Conservation (phyloP, 2,797 vertebrate genomes). For the Uromys caudimaculatus region DNA sequence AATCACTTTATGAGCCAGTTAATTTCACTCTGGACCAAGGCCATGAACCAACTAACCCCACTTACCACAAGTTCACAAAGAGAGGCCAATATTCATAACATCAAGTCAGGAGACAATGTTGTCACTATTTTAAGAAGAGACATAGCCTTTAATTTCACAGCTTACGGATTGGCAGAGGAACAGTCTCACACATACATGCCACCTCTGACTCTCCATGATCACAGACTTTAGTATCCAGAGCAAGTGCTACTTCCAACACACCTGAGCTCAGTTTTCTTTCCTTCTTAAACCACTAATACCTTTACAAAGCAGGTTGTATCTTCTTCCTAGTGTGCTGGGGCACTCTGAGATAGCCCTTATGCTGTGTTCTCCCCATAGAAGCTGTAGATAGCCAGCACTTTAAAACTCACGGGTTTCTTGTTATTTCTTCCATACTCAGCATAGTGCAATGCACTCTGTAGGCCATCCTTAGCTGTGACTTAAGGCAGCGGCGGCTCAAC, state of each 20-base stretch:
- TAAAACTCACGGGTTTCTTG: not conserved
- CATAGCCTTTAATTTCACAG: slow-evolving; percentile 1
- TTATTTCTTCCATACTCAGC: not conserved
- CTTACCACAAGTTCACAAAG: slow-evolving; percentile 68
- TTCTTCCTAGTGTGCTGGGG: not conserved
- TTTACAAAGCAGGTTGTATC: not conserved
- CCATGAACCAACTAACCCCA: slow-evolving; percentile 74
- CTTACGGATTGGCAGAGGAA: not conserved
- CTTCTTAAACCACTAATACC: not conserved
- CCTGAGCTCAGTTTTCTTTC: not conserved
- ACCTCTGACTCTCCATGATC: not conserved
- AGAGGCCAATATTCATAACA: slow-evolving; percentile 41
- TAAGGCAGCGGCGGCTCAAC: not conserved
- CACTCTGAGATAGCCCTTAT: not conserved
- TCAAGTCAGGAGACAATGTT: slow-evolving; percentile 39
- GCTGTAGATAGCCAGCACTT: not conserved
- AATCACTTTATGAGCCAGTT: slow-evolving; percentile 77
- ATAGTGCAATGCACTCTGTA: not conserved
- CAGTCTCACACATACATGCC: not conserved
- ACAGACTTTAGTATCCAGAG: not conserved
- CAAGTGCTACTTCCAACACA: not conserved
- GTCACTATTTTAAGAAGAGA: not conserved
- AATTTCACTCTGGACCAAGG: slow-evolving; percentile 77
- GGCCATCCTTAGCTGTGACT: not conserved
- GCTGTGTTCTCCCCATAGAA: not conserved